Evolutionary conservation across 2,797 vertebrate genomes (phyloP).

Genomic region (Aselliscus stoliczkanus): DNA sequence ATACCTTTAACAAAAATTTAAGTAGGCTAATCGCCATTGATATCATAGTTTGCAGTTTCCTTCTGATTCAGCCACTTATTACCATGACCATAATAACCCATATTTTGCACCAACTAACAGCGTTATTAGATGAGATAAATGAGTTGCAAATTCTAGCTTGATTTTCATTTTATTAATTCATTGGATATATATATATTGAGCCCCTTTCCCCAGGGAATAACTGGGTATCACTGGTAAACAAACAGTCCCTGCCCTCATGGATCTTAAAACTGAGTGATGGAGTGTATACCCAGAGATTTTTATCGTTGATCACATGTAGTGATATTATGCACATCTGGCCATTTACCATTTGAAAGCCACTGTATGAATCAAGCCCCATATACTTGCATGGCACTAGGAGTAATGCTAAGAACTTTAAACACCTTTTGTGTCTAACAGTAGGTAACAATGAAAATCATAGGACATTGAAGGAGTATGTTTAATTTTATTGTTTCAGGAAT

Average conservation of each 20-base stretch:
- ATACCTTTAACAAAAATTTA: background rate
- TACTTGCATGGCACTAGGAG: background rate
- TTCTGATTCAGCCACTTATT: background rate
- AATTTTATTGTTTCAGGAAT: background rate
- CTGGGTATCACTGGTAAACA: background rate
- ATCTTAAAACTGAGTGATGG: background rate
- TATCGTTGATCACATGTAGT: background rate
- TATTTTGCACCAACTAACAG: background rate
- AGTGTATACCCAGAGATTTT: background rate
- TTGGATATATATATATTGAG: background rate
- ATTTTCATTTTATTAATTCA: constrained; percentile 18
- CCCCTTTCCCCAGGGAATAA: background rate
- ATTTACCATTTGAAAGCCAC: background rate
- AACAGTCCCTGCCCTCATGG: background rate
- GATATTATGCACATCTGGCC: background rate
- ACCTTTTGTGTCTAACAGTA: background rate
- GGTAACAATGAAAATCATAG: background rate
- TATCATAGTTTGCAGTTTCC: background rate
- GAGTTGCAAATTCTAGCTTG: background rate
- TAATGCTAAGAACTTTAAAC: background rate
- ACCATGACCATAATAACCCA: background rate
- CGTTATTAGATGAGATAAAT: constrained; percentile 19
- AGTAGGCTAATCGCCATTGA: background rate
- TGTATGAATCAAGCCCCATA: background rate
- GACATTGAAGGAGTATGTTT: background rate